A percentile compares a stretch with the other conserved stretches of the same genome.
These are phyloP conservation scores for Halotydeus destructor DNA, from an alignment of 1,140 invertebrate species.

Conservation along the genomic window DNA sequence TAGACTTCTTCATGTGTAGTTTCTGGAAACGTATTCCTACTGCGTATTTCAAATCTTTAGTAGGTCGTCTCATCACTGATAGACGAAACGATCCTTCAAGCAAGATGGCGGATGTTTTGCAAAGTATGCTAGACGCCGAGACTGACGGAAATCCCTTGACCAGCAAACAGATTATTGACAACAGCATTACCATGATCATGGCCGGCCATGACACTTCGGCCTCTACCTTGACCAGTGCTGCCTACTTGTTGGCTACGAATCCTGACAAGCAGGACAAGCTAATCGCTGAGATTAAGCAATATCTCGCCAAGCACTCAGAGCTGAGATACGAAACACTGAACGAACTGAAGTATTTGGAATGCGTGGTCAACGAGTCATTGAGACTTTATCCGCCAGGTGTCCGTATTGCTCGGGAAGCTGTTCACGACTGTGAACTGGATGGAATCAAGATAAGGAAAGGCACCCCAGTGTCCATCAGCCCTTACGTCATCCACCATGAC, in stretches of 20 bases:
- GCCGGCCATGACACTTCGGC: constrained; percentile 41
- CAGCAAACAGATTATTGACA: constrained; percentile 24
- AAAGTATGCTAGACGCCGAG: too few relatives aligned
- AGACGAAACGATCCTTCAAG: too few relatives aligned
- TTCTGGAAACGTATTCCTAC: too few relatives aligned
- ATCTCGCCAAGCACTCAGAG: background rate
- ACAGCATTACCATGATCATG: constrained; percentile 41
- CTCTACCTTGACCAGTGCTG: constrained; percentile 17
- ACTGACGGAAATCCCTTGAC: too few relatives aligned
- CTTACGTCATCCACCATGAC: constrained; percentile 18
- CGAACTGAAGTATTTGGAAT: constrained; percentile 20
- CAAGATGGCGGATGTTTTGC: too few relatives aligned
- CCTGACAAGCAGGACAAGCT: constrained; percentile 9
- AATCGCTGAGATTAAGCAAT: background rate
- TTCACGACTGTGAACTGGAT: background rate
- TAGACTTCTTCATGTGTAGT: too few relatives aligned
- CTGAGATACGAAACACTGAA: constrained; percentile 16
- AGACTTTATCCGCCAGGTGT: constrained; percentile 53
- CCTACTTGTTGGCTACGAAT: constrained; percentile 12
- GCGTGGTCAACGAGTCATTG: constrained; percentile 20
- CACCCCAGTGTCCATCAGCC: constrained; percentile 13
- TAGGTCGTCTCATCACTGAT: too few relatives aligned
- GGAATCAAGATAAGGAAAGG: constrained; percentile 14
- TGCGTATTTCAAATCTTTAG: too few relatives aligned
- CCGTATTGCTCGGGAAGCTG: background rate